Evolutionary conservation across 2,888 invertebrate species (phyloP).

Genomic region (Flexamia atlantica): DNA sequence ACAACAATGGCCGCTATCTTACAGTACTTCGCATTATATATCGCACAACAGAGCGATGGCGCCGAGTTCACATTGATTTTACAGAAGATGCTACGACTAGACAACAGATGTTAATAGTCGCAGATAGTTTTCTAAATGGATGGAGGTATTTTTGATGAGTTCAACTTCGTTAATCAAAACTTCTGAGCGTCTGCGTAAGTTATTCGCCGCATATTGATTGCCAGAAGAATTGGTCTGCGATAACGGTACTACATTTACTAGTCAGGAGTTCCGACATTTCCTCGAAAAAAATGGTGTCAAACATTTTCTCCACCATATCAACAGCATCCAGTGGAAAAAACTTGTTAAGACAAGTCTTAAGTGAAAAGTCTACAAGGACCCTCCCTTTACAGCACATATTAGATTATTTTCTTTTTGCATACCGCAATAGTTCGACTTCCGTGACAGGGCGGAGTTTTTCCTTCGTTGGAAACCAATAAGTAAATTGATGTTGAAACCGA

Average conservation of each 20-base stretch:
- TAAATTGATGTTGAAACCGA: too few relatives aligned
- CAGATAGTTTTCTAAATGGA: conserved; percentile 34
- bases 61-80: conserved; percentile 25
- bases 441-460: too few relatives aligned
- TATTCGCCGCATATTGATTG: background rate
- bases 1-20: background rate
- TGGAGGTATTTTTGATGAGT: conserved; percentile 21
- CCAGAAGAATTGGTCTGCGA: conserved; percentile 6
- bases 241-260: background rate
- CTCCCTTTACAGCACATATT: too few relatives aligned
- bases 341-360: too few relatives aligned
- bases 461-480: too few relatives aligned
- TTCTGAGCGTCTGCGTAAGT: background rate
- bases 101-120: conserved; percentile 15
- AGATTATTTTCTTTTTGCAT: too few relatives aligned
- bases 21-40: too few relatives aligned
- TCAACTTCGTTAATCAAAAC: conserved; percentile 5
- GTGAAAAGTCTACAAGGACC: too few relatives aligned
- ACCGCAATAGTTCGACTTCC: too few relatives aligned
- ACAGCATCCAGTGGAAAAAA: too few relatives aligned
- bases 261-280: background rate
- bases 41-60: too few relatives aligned
- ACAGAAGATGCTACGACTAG: background rate
- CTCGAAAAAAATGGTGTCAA: background rate
- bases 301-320: too few relatives aligned